A percentile compares a stretch with the other conserved stretches of the same genome.
Evolutionary conservation across 2,797 vertebrate species (phyloP).

Genomic region (Streptopelia turtur): DNA sequence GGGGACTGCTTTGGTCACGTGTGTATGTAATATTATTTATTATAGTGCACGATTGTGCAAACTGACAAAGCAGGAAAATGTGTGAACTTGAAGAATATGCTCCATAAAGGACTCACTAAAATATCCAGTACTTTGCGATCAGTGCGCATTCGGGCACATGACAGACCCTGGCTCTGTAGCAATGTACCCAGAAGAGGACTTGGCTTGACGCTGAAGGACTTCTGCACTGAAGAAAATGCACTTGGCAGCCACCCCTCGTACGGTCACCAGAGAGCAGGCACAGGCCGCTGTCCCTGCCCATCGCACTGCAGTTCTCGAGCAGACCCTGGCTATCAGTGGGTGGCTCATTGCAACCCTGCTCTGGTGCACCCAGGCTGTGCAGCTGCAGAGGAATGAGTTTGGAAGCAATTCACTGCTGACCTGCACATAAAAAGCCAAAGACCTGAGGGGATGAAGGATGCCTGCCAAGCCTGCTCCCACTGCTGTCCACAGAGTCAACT

Average conservation of each 20-base stretch:
- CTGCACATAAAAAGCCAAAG: background rate
- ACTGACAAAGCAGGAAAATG: background rate
- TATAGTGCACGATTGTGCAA: background rate
- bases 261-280: accelerated
- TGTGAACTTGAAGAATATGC: background rate
- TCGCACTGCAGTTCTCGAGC: background rate
- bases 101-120: background rate
- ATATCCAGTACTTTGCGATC: background rate
- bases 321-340: background rate
- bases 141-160: accelerated
- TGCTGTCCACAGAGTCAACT: background rate
- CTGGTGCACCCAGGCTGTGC: background rate
- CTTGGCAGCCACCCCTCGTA: background rate
- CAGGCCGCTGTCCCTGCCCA: background rate
- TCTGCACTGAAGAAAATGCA: background rate
- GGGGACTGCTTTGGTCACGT: background rate
- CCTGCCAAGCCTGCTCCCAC: background rate
- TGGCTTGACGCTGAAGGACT: background rate
- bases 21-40: no score
- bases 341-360: no score
- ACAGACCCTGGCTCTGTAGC: background rate
- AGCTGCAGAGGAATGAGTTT: background rate
- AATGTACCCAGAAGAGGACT: background rate
- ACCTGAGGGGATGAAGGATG: accelerated
- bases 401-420: background rate